phyloP scores from a whole-genome alignment of 2,113 vertebrate species.

The Ptilonorhynchus violaceus region DNA sequence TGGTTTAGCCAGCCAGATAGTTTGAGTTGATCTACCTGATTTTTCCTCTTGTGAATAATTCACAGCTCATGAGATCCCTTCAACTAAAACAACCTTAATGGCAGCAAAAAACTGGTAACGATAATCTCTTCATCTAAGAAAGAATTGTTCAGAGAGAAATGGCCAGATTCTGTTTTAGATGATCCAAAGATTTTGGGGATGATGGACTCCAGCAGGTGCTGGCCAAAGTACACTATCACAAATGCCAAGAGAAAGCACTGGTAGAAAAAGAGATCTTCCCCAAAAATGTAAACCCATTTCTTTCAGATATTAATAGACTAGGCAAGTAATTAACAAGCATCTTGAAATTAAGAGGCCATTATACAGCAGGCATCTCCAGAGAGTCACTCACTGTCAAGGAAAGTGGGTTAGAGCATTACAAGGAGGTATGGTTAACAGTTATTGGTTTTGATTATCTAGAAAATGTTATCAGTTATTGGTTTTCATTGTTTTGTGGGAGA shows the following conservation, averaged over 20 bases:
- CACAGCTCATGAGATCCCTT: neutral
- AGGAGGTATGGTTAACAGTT: neutral
- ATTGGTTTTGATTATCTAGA: neutral
- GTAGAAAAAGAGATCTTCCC: neutral
- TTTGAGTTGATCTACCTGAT: neutral
- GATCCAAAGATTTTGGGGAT: fast-evolving
- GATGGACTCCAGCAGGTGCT: neutral
- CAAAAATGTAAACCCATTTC: neutral
- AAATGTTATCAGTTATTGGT: neutral
- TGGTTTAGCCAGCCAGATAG: neutral
- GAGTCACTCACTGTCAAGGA: neutral
- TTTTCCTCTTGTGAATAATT: neutral
- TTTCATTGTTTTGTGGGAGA: neutral
- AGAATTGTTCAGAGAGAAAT: neutral
- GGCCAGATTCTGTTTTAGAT: neutral
- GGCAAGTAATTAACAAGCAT: neutral
- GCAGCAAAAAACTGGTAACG: neutral
- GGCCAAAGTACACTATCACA: neutral
- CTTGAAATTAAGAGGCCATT: neutral
- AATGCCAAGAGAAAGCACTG: neutral
- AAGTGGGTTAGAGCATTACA: neutral
- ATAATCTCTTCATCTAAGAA: neutral
- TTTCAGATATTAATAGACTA: neutral
- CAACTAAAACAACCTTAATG: neutral
- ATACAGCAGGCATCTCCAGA: neutral